Evolutionary conservation across 2,888 invertebrate species (phyloP).

Genomic region (Spisula solida): DNA sequence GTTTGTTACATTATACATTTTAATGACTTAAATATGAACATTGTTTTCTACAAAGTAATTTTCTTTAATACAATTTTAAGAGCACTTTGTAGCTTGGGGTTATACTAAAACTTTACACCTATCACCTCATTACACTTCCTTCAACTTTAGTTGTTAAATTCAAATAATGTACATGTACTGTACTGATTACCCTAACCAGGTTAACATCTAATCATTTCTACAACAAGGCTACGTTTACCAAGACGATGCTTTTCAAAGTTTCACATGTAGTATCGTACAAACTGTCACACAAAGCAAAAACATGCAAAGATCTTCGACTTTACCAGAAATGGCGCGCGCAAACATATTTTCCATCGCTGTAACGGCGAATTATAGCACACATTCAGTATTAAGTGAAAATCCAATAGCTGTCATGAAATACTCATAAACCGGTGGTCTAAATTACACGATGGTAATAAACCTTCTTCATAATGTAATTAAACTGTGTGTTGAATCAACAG

Average conservation of each 20-base stretch:
- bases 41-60: no score
- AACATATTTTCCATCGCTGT: constrained; percentile 11
- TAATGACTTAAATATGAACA: no score
- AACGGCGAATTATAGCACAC: not conserved
- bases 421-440: constrained; percentile 4
- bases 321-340: not conserved
- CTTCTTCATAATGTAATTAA: constrained; percentile 1
- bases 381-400: constrained; percentile 25
- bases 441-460: constrained; percentile 5
- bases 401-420: constrained; percentile 26
- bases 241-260: no score
- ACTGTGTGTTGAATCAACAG: constrained; percentile 25
- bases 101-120: no score
- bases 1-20: no score
- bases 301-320: not conserved
- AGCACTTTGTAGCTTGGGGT: no score
- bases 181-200: no score
- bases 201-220: not conserved
- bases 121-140: no score
- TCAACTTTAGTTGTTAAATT: no score
- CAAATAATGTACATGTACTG: no score
- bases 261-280: not conserved
- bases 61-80: no score
- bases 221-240: not conserved
- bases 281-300: not conserved